phyloP scores from a whole-genome alignment of 2,797 vertebrate species.

The Sebastes aleutianus region DNA sequence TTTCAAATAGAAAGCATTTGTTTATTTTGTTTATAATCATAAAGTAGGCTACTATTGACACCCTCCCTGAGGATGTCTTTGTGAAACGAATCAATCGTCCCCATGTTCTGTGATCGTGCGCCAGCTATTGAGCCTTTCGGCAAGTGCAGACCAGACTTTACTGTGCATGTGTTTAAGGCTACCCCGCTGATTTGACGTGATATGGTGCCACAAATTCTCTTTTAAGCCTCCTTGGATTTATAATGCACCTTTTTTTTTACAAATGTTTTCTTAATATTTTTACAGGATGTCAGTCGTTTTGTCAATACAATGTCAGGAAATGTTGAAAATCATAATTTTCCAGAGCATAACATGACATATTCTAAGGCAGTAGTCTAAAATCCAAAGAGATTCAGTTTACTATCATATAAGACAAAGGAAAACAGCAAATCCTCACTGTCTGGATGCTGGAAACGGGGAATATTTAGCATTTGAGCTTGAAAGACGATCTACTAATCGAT shows the following conservation, averaged over 20 bases:
- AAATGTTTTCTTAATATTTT: background rate
- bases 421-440: background rate
- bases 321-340: background rate
- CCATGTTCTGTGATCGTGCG: background rate
- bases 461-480: background rate
- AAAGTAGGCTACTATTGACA: background rate
- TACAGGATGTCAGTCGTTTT: background rate
- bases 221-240: background rate
- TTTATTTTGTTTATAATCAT: background rate
- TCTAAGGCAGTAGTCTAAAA: background rate
- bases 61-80: background rate
- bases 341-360: background rate
- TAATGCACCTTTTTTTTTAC: background rate
- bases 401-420: background rate
- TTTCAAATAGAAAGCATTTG: background rate
- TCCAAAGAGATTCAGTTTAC: too few species aligned
- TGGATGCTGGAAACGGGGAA: background rate
- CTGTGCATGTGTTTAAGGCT: too few species aligned
- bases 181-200: rapidly evolving
- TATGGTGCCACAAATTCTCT: too few species aligned
- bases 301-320: background rate
- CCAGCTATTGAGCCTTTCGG: background rate
- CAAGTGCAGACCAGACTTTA: background rate
- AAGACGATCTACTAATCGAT: background rate
- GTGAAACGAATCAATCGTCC: background rate